Evolutionary conservation across 1,140 invertebrate species (phyloP), one percentile per base, ranked within the genome.

Genomic region (Tetragnatha versicolor): DNA sequence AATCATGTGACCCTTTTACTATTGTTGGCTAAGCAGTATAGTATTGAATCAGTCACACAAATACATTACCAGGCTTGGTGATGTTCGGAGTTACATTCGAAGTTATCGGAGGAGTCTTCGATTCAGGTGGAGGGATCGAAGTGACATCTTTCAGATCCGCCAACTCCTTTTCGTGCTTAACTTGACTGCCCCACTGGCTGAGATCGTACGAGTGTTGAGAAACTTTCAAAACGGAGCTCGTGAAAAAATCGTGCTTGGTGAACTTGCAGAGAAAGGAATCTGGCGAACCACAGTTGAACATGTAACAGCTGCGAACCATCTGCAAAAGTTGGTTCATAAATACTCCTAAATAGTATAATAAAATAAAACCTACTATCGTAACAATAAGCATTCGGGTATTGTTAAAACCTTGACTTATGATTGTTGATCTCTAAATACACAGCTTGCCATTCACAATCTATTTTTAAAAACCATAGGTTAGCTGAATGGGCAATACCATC

Each of bases 181-280:
- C 90, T 65, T 91, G 89, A 68, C 89, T 89, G 81, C 91, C 90
- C 83, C 91, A 90, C 84, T 91, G 90, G 80, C 92, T 90, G 69
- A 91, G 85, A 85, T 91, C 90, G 60, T 89, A 87, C 58, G 89
- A 85, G 82, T 88, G 89, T 76, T 89, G 88, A 83, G 89, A 91
- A 9, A 89, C 83, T 12, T 91, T 91, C 53, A 95, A 86, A 51
- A 95, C 90, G 33, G 92, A 93, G 84, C 93, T 95, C n/a, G 92
- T 94, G 85, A 96, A 97, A 85, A 94, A 93, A 10, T 89, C 89
- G 85, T 97, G 94, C 47, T 89, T 89, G 1, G 94, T 95, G 83
- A 97, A 97, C 88, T 95, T 94, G 87, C 95, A 97, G 82, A 93
- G 93, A 85, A 96, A 96, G 84, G 95, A 92, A 83, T 93, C 92